phyloP scores from a whole-genome alignment of 2,113 vertebrate genomes.

The Callipepla squamata region DNA sequence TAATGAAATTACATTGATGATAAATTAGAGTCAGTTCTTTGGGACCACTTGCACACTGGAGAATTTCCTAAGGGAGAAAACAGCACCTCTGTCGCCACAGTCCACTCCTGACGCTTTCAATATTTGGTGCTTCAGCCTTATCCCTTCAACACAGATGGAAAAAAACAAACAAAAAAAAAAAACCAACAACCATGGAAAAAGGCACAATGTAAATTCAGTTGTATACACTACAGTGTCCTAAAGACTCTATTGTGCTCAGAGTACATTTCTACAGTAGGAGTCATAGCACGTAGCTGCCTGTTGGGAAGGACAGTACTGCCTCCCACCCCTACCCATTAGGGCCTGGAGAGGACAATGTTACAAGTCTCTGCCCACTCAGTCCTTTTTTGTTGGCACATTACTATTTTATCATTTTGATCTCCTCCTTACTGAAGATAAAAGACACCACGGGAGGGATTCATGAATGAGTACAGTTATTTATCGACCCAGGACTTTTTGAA shows the following conservation, averaged over 20 bases:
- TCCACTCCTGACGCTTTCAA: not conserved
- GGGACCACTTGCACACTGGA: not conserved
- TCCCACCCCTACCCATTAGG: constrained; percentile 41
- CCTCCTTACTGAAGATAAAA: constrained; percentile 74
- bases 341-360: constrained; percentile 20
- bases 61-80: not conserved
- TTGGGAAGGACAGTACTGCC: constrained; percentile 17
- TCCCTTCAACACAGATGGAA: not conserved
- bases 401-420: constrained; percentile 66
- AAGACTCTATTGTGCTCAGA: not conserved
- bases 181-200: not conserved
- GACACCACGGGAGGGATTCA: constrained; percentile 73
- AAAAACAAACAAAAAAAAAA: not conserved
- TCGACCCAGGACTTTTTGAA: constrained; percentile 77
- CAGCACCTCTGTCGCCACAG: not conserved
- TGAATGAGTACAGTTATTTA: constrained; percentile 81
- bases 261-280: constrained; percentile 13
- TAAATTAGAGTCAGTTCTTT: not conserved
- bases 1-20: not conserved
- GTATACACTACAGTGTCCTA: fast-evolving
- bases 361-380: constrained; percentile 28
- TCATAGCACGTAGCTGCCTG: not conserved
- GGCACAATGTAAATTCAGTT: not conserved
- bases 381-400: constrained; percentile 31
- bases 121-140: not conserved